Percentiles rank a stretch among this genome's conserved stretches.
phyloP scores from a whole-genome alignment of 2,888 invertebrate genomes.

The Elysia crispata region DNA sequence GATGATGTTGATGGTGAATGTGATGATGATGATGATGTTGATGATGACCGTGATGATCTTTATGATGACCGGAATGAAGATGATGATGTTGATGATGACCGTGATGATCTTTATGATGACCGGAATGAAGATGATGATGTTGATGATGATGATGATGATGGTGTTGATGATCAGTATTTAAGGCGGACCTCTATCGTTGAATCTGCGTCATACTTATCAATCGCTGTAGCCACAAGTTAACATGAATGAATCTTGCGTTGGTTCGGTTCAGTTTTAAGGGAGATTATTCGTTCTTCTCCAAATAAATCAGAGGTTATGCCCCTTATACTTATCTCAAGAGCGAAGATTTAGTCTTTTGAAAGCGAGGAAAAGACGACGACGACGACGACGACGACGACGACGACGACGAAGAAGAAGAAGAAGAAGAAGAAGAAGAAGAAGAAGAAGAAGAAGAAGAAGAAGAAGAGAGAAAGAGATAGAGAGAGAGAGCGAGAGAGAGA shows the following conservation, averaged over 20 bases:
- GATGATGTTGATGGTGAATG: no score
- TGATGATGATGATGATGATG: no score
- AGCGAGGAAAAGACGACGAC: no score
- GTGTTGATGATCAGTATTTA: background rate
- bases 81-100: slow-evolving; percentile 15
- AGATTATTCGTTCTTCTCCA: background rate
- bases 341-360: background rate
- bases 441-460: no score
- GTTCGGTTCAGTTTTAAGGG: background rate
- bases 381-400: no score
- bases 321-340: background rate
- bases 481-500: no score
- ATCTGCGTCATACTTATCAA: background rate
- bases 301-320: background rate
- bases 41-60: background rate
- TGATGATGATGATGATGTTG: no score
- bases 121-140: background rate
- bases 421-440: no score
- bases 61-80: background rate
- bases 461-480: no score
- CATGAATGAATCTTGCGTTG: no score
- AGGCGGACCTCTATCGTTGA: background rate
- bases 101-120: background rate
- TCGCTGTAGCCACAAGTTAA: no score
- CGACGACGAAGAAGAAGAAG: no score